Base-by-base conservation (phyloP, 2,888 invertebrate species). In the Amphipoea oculea region DNA sequence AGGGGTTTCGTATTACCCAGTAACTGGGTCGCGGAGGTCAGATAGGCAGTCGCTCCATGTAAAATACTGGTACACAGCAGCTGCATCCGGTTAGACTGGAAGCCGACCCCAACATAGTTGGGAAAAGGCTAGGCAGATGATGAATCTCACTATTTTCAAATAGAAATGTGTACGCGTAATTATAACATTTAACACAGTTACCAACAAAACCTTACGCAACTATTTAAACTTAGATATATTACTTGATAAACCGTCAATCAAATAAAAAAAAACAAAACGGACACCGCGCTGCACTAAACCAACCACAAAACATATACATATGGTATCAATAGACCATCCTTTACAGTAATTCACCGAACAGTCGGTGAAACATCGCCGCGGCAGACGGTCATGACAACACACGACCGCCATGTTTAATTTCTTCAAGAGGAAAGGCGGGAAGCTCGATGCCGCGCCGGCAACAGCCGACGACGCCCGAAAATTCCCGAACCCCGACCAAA, bases 381-480 rank as follows among this genome's bases (percentile, higher is more conserved):
- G 82, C 84, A 91, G 76, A 82, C 94, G 94, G 94, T 93, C 95
- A 95, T 94, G 95, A 88, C 90, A 91, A 86, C 89, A 85, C 42
- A 12, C 85, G 90, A 73, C 86, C 89, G 93, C 93, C 91, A 97
- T 97, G 96, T 97, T 97, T 91, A 96, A 94, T 89, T 96, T 97
- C 94, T 96, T 97, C 93, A 96, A 96, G 93, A 93, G 95, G 89
- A 96, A 94, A 94, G 92, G 94, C 95, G 95, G 94, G 94, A 96
- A 96, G 93, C 93, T 92, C 94, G 95, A 95, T 85, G 86, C 89
- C 88, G 89, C 84, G 81, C 81, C 94, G 94, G 93, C 76, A 71
- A 81, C 79, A 29, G 88, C 84, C 95, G 94, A 91, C 90, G 88
- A 87, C 88, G 65, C 87, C 84, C 95, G 94, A 91, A 92, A 88